Base-by-base conservation (phyloP, 2,888 invertebrate genomes). In the Vesta saturnalis region DNA sequence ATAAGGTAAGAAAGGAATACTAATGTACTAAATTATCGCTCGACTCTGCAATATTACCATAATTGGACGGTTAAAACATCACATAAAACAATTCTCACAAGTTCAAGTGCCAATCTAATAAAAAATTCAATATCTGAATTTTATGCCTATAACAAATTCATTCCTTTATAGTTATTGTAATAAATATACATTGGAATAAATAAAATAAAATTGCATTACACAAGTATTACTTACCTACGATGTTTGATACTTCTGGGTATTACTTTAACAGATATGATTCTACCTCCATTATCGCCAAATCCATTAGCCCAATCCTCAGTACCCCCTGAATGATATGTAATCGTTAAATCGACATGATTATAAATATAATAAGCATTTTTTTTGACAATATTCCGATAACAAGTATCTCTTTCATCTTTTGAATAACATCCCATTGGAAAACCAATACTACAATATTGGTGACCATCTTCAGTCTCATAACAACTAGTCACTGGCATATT, bases 401-500 rank as follows among this genome's bases (percentile, higher is more conserved):
- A 82, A 64, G 77, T 80, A 55, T 79, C 77, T 60, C 78, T 73
- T 14, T 78, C 79, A 67, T 79, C 80, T 60, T 77, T 77, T 12
- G 80, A 76, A 70, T 78, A 83, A 82, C 99, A 99, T 4, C 99
- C 99, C 94, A 99, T 96, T 0, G 98, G 98, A 83, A 99, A 99
- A 8, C 99, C 98, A 47, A 95, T 95, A 72, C 94, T 94, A 83
- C 99, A 99, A 81, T 93, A 95, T 70, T 90, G 91, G 74, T 90
- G 89, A 14, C 87, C 87, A 73, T 91, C 90, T 70, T 93, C 91
- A 52, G 85, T 85, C 47, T 77, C 78, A 83, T 96, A 97, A 83
- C 99, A 99, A 94, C 96, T 98, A 0, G 99, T 98, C 0, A 99
- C 94, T 0, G 99, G 99, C 98, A 99, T 98, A 83, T 99, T 99